phyloP scores from a whole-genome alignment of 2,888 invertebrate species.

The Cryptus viduatorius region DNA sequence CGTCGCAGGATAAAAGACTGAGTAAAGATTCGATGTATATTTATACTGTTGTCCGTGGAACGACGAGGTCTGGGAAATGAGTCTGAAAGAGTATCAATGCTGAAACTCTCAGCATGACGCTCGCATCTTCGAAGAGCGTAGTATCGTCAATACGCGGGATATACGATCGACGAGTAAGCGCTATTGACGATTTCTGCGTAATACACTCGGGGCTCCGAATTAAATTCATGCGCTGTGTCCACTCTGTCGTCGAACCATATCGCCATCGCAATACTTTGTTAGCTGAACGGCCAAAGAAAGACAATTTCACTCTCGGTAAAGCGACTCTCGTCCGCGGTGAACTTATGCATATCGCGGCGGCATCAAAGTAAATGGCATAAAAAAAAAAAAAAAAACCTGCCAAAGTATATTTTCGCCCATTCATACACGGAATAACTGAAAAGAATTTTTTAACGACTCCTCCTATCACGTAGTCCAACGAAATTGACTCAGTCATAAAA shows the following conservation, averaged over 20 bases:
- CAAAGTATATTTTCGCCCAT: neutral
- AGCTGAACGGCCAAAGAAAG: constrained; percentile 8
- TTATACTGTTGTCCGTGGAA: constrained; percentile 42
- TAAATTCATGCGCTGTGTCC: neutral
- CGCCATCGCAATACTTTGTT: constrained; percentile 24
- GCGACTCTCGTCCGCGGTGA: neutral
- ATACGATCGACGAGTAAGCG: constrained; percentile 15
- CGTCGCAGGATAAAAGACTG: constrained; percentile 44
- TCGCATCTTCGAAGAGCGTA: constrained; percentile 1
- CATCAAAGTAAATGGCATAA: constrained; percentile 12
- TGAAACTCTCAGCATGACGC: constrained; percentile 30
- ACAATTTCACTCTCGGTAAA: constrained; percentile 12
- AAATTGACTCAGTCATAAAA: constrained; percentile 10
- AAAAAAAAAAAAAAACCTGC: neutral
- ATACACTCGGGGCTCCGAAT: constrained; percentile 18
- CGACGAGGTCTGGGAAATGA: constrained; percentile 38
- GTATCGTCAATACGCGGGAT: neutral
- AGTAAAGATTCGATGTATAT: constrained; percentile 43
- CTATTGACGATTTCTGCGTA: constrained; percentile 9
- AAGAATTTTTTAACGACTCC: neutral
- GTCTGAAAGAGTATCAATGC: constrained; percentile 48
- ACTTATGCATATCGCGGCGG: constrained; percentile 25
- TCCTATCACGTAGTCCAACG: neutral
- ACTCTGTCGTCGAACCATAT: neutral
- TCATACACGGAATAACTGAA: neutral